Conservation (phyloP, 2,113 vertebrate species). For the Trichomycterus rosablanca region DNA sequence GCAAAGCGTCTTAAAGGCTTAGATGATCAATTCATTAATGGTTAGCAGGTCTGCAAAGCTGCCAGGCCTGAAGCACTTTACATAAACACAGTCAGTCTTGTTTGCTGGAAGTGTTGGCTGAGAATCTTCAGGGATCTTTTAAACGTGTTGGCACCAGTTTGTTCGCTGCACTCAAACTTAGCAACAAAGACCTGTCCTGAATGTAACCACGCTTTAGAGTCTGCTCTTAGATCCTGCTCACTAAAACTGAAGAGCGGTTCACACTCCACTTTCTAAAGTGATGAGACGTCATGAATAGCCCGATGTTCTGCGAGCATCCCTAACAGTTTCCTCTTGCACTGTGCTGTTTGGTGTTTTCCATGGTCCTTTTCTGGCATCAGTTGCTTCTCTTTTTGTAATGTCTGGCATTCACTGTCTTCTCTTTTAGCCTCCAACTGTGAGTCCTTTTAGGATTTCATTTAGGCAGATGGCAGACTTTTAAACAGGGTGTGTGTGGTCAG, state of each 20-base stretch:
- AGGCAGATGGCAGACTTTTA: conserved; percentile 35
- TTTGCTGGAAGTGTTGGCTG: conserved; percentile 3
- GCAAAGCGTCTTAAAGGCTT: not conserved
- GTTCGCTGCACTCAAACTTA: not conserved
- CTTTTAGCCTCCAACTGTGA: conserved; percentile 13
- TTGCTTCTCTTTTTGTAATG: not conserved
- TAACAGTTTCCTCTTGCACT: not conserved
- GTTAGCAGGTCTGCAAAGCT: conserved; percentile 1
- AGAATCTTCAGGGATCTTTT: conserved; percentile 6
- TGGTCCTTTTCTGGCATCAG: not conserved
- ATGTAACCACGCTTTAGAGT: not conserved
- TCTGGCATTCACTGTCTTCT: conserved; percentile 16
- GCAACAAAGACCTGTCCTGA: not conserved
- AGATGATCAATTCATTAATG: not conserved
- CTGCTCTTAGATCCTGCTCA: not conserved
- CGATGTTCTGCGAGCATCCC: not conserved
- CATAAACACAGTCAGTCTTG: conserved; percentile 8
- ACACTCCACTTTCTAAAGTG: no score
- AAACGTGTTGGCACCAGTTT: conserved; percentile 6
- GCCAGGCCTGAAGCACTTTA: conserved; percentile 6
- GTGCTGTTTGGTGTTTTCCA: conserved; percentile 7
- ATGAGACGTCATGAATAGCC: no score
- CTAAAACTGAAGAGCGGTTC: not conserved
- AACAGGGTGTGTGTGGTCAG: conserved; percentile 21
- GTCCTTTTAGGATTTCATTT: conserved; percentile 19